Evolutionary conservation across 2,797 vertebrate species (phyloP), one percentile per base, ranked within the genome.

Genomic region (Sebastes flavidus): DNA sequence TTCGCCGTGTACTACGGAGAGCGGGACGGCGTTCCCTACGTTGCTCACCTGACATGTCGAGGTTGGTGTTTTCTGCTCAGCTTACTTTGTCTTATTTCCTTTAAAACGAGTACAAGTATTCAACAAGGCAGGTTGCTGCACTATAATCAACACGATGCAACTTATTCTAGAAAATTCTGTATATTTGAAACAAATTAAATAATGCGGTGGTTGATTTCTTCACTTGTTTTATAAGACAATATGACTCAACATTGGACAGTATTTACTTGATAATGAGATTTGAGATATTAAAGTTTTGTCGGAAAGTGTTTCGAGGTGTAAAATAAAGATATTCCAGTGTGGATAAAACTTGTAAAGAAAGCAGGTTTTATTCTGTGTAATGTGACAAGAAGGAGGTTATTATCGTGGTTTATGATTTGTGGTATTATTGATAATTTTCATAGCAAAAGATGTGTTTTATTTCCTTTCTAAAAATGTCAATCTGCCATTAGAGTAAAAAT

Each of bases 1-100:
- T 96, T 95, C n/a, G 95, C 88, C 0, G 49, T 96, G 22, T 96
- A 93, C 85, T 96, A 96, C 14, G 95, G 95, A 18, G 95, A 96
- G 83, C 87, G 76, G 82, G 95, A 96, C 29, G 92, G 94, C 0
- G 93, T 96, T 36, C 93, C 92, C 9, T 96, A 96, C 18, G 94
- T 96, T 11, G 96, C 96, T 20, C 95, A 96, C 85, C 92, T 96
- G 63, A 96, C 95, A 0, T 88, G 88, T 59, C 91, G 94, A 81
- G 95, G 96, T 96, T 6, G 2, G 87, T 77, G 29, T 49, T 27
- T 25, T 7, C 20, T 34, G 34, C 10, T 24, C 11, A 8, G 8
- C 24, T 27, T 6, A 22, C 42, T 46, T 46, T 46, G 42, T 46
- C 16, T 46, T 46, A 46, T 46, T 46, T 46, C 42, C 42, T 42